phyloP scores from a whole-genome alignment of 2,113 vertebrate genomes.

The Pavo muticus region DNA sequence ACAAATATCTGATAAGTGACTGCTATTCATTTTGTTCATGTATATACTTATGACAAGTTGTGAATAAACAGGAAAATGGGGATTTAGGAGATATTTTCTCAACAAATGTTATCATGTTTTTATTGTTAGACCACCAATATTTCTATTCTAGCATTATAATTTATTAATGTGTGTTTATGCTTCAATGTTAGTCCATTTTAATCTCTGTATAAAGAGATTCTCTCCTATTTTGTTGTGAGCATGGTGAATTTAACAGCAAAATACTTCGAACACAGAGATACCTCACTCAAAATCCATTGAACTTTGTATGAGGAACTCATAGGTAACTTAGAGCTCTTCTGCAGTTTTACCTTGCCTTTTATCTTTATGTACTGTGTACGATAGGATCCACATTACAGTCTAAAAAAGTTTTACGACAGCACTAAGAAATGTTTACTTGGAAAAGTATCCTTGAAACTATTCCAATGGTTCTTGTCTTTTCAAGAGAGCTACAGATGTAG shows the following conservation, averaged over 20 bases:
- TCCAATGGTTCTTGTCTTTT: neutral
- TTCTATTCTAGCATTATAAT: neutral
- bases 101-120: neutral
- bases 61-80: neutral
- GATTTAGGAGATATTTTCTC: neutral
- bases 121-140: neutral
- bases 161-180: neutral
- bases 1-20: neutral
- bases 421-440: neutral
- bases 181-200: neutral
- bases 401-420: neutral
- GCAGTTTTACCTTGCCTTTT: neutral
- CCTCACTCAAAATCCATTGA: neutral
- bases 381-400: neutral
- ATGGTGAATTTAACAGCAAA: neutral
- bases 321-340: neutral
- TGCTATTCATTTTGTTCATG: fast-evolving
- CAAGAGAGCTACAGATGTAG: neutral
- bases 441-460: neutral
- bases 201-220: neutral
- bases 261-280: neutral
- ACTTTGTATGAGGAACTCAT: neutral
- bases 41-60: neutral
- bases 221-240: neutral
- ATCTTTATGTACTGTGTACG: neutral